Conservation (phyloP, 2,888 invertebrate genomes). For the Catocala nupta region DNA sequence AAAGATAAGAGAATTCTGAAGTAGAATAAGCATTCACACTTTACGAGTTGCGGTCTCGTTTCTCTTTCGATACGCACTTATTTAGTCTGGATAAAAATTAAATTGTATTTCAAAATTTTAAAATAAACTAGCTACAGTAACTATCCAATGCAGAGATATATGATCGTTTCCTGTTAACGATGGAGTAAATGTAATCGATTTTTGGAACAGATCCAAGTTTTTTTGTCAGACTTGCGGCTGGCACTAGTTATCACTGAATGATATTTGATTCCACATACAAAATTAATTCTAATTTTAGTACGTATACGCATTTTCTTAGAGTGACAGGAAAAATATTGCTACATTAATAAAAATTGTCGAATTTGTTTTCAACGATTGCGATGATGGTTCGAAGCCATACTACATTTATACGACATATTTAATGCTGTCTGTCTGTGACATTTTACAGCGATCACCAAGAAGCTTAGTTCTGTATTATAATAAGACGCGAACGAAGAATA, state of each 20-base stretch:
- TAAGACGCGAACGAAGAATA: constrained; percentile 1
- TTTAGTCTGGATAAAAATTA: constrained; percentile 43
- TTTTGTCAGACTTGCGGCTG: constrained; percentile 71
- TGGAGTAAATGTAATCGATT: constrained; percentile 82
- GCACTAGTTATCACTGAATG: constrained; percentile 77
- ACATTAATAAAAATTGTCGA: constrained; percentile 25
- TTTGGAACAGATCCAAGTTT: constrained; percentile 78
- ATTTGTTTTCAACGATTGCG: constrained; percentile 25
- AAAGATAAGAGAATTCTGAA: constrained; percentile 52
- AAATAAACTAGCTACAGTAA: constrained; percentile 57
- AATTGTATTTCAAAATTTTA: constrained; percentile 50
- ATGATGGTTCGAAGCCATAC: constrained; percentile 22
- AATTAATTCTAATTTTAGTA: constrained; percentile 80
- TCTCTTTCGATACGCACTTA: constrained; percentile 39
- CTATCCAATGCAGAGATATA: constrained; percentile 63
- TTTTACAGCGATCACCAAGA: too few relatives aligned
- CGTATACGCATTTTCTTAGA: constrained; percentile 59
- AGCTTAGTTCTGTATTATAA: too few relatives aligned
- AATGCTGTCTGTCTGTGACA: too few relatives aligned
- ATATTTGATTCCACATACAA: constrained; percentile 78
- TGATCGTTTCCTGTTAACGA: constrained; percentile 75
- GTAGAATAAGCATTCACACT: constrained; percentile 39
- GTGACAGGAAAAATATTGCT: constrained; percentile 49
- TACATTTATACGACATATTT: too few relatives aligned
- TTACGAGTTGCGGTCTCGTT: constrained; percentile 39